Conservation (phyloP, 2,888 invertebrate genomes). For the Lepidocyrtinus sp. region DNA sequence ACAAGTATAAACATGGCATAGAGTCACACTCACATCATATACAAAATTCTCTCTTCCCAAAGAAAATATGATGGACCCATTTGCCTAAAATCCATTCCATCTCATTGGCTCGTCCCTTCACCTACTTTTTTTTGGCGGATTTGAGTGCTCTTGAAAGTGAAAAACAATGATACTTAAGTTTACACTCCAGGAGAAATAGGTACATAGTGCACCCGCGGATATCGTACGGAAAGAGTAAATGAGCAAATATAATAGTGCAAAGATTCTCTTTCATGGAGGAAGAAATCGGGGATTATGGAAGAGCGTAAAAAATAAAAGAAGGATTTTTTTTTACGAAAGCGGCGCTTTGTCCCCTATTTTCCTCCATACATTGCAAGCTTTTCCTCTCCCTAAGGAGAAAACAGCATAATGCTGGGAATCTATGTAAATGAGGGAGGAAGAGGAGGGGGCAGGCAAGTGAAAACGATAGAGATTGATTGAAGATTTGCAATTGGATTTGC, state of each 20-base stretch:
- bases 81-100: too few species aligned
- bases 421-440: conserved; percentile 59
- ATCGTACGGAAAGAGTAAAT: too few species aligned
- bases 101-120: conserved; percentile 12
- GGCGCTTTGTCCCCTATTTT: not conserved
- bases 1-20: too few species aligned
- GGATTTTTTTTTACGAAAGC: not conserved
- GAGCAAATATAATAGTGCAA: not conserved
- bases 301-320: not conserved
- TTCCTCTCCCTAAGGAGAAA: conserved; percentile 7
- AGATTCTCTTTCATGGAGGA: not conserved
- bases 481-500: conserved; percentile 60
- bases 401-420: conserved; percentile 48
- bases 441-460: conserved; percentile 48
- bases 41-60: too few species aligned
- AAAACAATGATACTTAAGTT: conserved; percentile 44
- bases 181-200: not conserved
- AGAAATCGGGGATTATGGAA: not conserved
- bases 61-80: too few species aligned
- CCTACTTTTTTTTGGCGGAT: conserved; percentile 2
- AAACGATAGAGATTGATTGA: conserved; percentile 63
- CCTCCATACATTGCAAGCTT: not conserved
- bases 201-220: too few species aligned
- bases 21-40: too few species aligned
- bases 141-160: conserved; percentile 37